Conservation (phyloP, 1,140 invertebrate genomes). For the Drosophila watanabei region DNA sequence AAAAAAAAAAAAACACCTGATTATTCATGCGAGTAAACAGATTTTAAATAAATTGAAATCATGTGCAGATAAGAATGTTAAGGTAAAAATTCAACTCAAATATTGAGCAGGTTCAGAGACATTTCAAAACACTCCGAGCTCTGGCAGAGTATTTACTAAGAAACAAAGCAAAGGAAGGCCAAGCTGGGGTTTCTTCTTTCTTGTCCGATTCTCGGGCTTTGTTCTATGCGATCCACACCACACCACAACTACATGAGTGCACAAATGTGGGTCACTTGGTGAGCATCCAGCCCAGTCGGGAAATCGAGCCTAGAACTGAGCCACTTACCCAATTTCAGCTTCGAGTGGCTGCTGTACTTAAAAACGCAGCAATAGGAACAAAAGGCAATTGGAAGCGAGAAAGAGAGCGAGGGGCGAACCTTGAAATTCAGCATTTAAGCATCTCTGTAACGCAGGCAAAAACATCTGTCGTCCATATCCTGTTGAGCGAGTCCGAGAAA, state of each 20-base stretch:
- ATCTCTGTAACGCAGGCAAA: slow-evolving; percentile 25
- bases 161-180: slow-evolving; percentile 52
- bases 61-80: too few relatives aligned
- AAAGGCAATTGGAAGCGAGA: slow-evolving; percentile 33
- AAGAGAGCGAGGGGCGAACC: slow-evolving; percentile 4
- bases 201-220: slow-evolving; percentile 38
- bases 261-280: slow-evolving; percentile 44
- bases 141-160: slow-evolving; percentile 34
- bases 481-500: slow-evolving; percentile 65
- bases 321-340: slow-evolving; percentile 51
- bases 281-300: slow-evolving; percentile 29
- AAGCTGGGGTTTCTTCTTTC: slow-evolving; percentile 58
- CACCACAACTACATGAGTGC: slow-evolving; percentile 3
- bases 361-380: slow-evolving; percentile 24
- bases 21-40: background rate
- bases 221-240: slow-evolving; percentile 37
- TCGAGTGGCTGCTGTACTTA: slow-evolving; percentile 56
- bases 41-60: background rate
- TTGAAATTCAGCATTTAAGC: slow-evolving; percentile 42
- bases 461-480: slow-evolving; percentile 65
- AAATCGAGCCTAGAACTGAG: slow-evolving; percentile 38
- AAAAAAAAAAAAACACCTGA: slow-evolving; percentile 25
- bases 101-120: background rate
- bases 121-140: slow-evolving; percentile 9
- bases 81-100: background rate